A percentile compares a stretch with the other conserved stretches of the same genome.
These are phyloP conservation scores for Chlorocebus sabaeus DNA, from an alignment of 2,113 vertebrate genomes.

Conservation along the genomic window DNA sequence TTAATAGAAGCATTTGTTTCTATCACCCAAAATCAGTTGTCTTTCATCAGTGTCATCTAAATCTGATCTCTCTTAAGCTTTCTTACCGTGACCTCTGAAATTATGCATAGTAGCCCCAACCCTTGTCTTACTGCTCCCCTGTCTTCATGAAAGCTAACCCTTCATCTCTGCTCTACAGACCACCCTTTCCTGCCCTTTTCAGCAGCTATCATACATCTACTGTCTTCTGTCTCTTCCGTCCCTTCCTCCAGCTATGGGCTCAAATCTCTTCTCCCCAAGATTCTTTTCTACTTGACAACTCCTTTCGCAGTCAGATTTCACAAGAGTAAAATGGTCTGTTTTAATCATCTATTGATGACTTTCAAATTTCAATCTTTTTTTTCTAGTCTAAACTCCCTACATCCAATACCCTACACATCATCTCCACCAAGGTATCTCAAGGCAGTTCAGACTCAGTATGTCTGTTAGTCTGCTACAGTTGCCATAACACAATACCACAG, in stretches of 20 bases:
- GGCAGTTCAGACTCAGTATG: not conserved
- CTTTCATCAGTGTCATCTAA: not conserved
- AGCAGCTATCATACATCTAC: not conserved
- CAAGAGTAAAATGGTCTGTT: not conserved
- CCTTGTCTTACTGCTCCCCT: not conserved
- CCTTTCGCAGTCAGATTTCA: not conserved
- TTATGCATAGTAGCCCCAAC: not conserved
- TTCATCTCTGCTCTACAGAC: not conserved
- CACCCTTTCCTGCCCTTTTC: not conserved
- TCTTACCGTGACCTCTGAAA: not conserved
- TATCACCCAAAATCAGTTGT: not conserved
- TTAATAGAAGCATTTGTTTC: not conserved
- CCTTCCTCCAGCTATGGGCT: not conserved
- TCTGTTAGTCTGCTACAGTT: not conserved
- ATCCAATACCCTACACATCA: not conserved
- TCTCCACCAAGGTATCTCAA: not conserved
- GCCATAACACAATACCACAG: not conserved
- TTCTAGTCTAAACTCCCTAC: not conserved
- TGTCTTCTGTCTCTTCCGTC: not conserved
- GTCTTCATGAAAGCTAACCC: not conserved
- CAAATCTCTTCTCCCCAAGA: not conserved
- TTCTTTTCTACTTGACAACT: not conserved
- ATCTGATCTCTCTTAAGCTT: not conserved
- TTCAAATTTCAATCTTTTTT: not conserved
- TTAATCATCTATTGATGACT: not conserved